Percentiles rank a stretch among this genome's conserved stretches.
Evolutionary conservation across 2,888 invertebrate species (phyloP).

Genomic region (Lathronympha strigana): DNA sequence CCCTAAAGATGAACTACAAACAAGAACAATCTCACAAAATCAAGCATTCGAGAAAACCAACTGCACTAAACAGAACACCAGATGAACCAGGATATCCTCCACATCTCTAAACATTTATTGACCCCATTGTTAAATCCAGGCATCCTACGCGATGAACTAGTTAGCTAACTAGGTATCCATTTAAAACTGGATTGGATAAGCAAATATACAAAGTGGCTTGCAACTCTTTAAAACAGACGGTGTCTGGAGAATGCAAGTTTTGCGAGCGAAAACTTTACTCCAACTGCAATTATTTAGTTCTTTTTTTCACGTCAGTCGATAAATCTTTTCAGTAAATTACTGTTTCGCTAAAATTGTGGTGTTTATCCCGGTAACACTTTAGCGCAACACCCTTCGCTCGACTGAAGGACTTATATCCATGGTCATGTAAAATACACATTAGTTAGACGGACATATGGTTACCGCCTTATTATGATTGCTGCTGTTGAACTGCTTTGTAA

Average conservation of each 20-base stretch:
- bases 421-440: too few species aligned
- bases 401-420: too few species aligned
- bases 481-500: too few species aligned
- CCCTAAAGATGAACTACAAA: background rate
- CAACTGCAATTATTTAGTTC: background rate
- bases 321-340: background rate
- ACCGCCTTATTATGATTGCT: too few species aligned
- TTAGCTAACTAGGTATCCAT: background rate
- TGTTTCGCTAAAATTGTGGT: background rate
- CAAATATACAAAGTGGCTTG: conserved; percentile 52
- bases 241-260: conserved; percentile 27
- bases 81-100: conserved; percentile 25
- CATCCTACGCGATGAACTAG: conserved; percentile 22
- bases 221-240: conserved; percentile 46
- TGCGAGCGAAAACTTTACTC: background rate
- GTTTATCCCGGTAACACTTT: too few species aligned
- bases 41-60: background rate
- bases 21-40: background rate
- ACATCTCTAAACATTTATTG: conserved; percentile 24
- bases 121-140: conserved; percentile 11
- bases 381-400: too few species aligned
- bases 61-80: conserved; percentile 2
- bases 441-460: too few species aligned
- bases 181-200: conserved; percentile 48
- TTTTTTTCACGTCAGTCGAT: background rate